Evolutionary conservation across 2,888 invertebrate species (phyloP).

Genomic region (Catonia carolina): DNA sequence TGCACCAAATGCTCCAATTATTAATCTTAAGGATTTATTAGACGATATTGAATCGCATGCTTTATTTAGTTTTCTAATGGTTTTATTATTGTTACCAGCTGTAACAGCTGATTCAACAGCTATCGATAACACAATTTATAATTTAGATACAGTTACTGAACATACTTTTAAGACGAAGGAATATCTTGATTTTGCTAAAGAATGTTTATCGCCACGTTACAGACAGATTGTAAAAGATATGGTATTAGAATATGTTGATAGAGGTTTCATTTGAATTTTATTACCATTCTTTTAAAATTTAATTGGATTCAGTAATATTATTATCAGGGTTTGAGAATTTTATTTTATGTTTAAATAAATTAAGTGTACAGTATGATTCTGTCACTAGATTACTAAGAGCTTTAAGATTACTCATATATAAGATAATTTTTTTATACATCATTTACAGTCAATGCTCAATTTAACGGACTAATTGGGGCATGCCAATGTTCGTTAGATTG

Average conservation of each 20-base stretch:
- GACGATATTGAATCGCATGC: slow-evolving; percentile 29
- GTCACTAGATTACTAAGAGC: too few relatives aligned
- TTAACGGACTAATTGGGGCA: too few relatives aligned
- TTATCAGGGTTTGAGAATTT: too few relatives aligned
- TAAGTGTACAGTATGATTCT: too few relatives aligned
- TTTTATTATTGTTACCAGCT: slow-evolving; percentile 30
- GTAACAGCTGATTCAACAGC: slow-evolving; percentile 23
- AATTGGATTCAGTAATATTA: too few relatives aligned
- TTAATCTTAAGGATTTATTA: slow-evolving; percentile 23
- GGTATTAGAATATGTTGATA: slow-evolving; percentile 30
- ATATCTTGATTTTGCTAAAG: slow-evolving; percentile 12
- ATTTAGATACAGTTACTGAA: slow-evolving; percentile 17
- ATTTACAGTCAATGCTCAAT: too few relatives aligned
- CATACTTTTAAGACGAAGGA: slow-evolving; percentile 8
- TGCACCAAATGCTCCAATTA: slow-evolving; percentile 25
- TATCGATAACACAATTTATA: slow-evolving; percentile 1
- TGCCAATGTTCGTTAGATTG: too few relatives aligned
- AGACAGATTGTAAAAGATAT: slow-evolving; percentile 27
- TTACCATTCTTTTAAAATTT: too few relatives aligned
- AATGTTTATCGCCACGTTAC: slow-evolving; percentile 24
- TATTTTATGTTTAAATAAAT: too few relatives aligned
- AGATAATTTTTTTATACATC: too few relatives aligned
- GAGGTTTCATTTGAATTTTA: slow-evolving; percentile 29
- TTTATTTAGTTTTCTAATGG: slow-evolving; percentile 31
- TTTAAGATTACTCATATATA: too few relatives aligned